A percentile compares a stretch with the other conserved stretches of the same genome.
These are phyloP conservation scores for Mycogona germanica DNA, from an alignment of 2,888 invertebrate species.

Conservation along the genomic window DNA sequence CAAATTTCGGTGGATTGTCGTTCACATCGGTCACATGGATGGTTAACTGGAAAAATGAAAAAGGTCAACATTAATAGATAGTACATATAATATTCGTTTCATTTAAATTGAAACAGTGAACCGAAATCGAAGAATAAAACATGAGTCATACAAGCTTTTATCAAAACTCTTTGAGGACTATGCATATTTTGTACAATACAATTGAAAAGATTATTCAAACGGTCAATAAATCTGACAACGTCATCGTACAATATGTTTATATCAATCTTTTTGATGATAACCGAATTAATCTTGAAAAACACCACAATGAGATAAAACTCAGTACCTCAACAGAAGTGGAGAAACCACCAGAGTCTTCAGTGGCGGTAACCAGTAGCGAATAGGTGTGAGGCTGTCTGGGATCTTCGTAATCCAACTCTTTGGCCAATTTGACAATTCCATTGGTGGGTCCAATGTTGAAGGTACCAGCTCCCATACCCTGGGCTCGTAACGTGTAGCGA, in stretches of 20 bases:
- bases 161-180: too few relatives aligned
- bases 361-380: conserved; percentile 79
- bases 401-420: conserved; percentile 95
- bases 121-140: too few relatives aligned
- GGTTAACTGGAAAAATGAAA: conserved; percentile 52
- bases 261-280: too few relatives aligned
- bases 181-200: too few relatives aligned
- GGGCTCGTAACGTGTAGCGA: conserved; percentile 87
- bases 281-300: not conserved
- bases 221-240: too few relatives aligned
- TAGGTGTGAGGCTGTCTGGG: conserved; percentile 86
- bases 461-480: conserved; percentile 89
- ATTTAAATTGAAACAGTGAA: too few relatives aligned
- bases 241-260: too few relatives aligned
- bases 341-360: conserved; percentile 95
- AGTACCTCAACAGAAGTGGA: conserved; percentile 83
- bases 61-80: not conserved
- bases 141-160: too few relatives aligned
- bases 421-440: conserved; percentile 88
- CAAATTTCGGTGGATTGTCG: conserved; percentile 94
- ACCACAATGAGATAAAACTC: not conserved
- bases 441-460: conserved; percentile 91
- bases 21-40: conserved; percentile 93
- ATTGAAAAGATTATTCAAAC: too few relatives aligned
- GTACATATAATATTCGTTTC: not conserved